These are phyloP conservation scores for Melanostoma mellinum DNA, from an alignment of 2,888 invertebrate genomes.

Conservation along the genomic window DNA sequence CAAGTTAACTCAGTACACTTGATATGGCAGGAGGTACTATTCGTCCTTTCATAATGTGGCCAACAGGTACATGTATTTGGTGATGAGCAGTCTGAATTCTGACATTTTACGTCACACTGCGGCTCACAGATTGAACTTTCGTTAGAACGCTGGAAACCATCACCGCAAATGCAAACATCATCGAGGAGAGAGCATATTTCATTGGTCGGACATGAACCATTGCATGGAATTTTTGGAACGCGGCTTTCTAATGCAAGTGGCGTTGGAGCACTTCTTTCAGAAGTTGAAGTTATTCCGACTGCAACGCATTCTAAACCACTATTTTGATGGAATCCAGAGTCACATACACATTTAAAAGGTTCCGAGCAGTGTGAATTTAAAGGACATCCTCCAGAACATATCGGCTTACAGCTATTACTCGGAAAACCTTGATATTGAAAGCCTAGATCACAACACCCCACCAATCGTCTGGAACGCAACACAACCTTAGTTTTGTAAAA, in stretches of 20 bases:
- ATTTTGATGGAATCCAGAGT: constrained; percentile 13
- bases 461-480: constrained; percentile 21
- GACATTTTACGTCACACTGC: constrained; percentile 74
- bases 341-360: constrained; percentile 73
- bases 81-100: constrained; percentile 76
- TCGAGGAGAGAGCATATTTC: constrained; percentile 26
- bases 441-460: constrained; percentile 43
- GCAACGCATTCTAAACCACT: background rate
- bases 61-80: constrained; percentile 77
- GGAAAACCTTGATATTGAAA: constrained; percentile 22
- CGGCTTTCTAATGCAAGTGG: background rate
- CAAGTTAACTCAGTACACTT: constrained; percentile 48
- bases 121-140: constrained; percentile 64
- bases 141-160: constrained; percentile 30
- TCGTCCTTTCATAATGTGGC: constrained; percentile 76
- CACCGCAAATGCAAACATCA: constrained; percentile 33
- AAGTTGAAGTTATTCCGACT: background rate
- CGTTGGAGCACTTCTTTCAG: background rate
- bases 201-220: constrained; percentile 25
- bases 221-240: constrained; percentile 5
- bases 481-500: constrained; percentile 5
- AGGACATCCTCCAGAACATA: constrained; percentile 69
- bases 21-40: constrained; percentile 31
- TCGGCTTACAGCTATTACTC: constrained; percentile 37
- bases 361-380: constrained; percentile 67